Evolutionary conservation across 2,888 invertebrate genomes (phyloP).

Genomic region (Kuschelorhynchus macadamiae): DNA sequence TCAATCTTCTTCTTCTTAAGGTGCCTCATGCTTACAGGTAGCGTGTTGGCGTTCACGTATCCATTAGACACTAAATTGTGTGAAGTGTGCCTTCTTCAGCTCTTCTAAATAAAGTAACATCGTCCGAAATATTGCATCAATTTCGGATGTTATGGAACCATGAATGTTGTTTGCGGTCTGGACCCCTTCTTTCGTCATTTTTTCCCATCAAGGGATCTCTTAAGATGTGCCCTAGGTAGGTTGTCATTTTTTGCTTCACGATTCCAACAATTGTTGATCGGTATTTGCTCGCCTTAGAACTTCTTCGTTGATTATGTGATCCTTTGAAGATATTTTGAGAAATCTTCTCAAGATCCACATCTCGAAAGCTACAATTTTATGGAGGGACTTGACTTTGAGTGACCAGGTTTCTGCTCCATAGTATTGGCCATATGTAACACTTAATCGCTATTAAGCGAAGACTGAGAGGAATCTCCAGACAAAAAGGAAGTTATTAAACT

Average conservation of each 20-base stretch:
- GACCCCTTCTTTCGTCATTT: slow-evolving; percentile 27
- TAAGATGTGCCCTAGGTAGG: slow-evolving; percentile 27
- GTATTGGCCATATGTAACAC: slow-evolving; percentile 20
- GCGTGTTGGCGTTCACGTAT: slow-evolving; percentile 19
- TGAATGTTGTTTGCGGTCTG: slow-evolving; percentile 26
- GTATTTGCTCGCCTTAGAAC: slow-evolving; percentile 13
- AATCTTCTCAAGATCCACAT: slow-evolving; percentile 44
- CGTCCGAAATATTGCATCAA: slow-evolving; percentile 16
- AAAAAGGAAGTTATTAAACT: slow-evolving; percentile 20
- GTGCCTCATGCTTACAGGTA: slow-evolving; percentile 15
- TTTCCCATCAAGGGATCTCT: slow-evolving; percentile 15
- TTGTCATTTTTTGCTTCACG: slow-evolving; percentile 12
- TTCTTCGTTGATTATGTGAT: slow-evolving; percentile 36
- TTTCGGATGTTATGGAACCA: slow-evolving; percentile 26
- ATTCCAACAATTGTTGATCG: slow-evolving; percentile 20
- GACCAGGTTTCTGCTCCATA: slow-evolving; percentile 29
- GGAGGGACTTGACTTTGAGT: slow-evolving; percentile 15
- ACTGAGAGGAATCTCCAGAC: slow-evolving; percentile 4
- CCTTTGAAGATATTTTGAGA: slow-evolving; percentile 34
- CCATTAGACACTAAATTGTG: not conserved
- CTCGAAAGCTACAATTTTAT: slow-evolving; percentile 18
- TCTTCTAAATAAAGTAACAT: slow-evolving; percentile 18
- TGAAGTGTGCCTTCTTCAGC: slow-evolving; percentile 1
- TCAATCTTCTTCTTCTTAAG: slow-evolving; percentile 12
- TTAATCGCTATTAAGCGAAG: slow-evolving; percentile 7